Conservation (phyloP, 2,888 invertebrate species). For the Subacronicta megacephala region DNA sequence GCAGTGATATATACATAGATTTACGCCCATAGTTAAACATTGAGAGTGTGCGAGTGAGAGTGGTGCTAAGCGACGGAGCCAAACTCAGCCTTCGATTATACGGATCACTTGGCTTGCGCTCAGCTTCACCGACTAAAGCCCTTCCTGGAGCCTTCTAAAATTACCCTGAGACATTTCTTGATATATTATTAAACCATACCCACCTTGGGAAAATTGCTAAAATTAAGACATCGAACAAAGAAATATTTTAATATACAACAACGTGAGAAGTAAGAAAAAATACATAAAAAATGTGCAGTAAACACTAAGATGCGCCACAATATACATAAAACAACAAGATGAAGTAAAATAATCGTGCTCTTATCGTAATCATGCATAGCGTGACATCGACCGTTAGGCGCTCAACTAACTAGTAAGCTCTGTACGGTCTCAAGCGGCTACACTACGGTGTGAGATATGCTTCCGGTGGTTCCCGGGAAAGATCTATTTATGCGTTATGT, state of each 20-base stretch:
- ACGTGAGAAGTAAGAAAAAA: slow-evolving; percentile 53
- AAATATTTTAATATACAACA: slow-evolving; percentile 42
- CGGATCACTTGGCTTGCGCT: slow-evolving; percentile 80
- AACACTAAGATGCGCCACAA: slow-evolving; percentile 79
- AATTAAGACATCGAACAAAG: slow-evolving; percentile 47
- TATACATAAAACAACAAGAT: slow-evolving; percentile 72
- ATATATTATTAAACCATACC: slow-evolving; percentile 65
- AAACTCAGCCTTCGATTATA: slow-evolving; percentile 84
- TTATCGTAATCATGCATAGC: slow-evolving; percentile 88
- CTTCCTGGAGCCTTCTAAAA: slow-evolving; percentile 72
- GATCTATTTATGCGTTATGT: slow-evolving; percentile 89
- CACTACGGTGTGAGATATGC: slow-evolving; percentile 83
- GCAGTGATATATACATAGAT: slow-evolving; percentile 41
- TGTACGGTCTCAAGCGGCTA: slow-evolving; percentile 83
- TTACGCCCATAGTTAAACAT: too few species aligned
- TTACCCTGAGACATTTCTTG: slow-evolving; percentile 71
- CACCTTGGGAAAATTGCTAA: slow-evolving; percentile 45
- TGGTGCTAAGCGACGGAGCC: slow-evolving; percentile 65
- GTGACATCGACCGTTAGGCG: slow-evolving; percentile 84
- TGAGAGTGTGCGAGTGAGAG: too few species aligned
- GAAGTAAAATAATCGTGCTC: slow-evolving; percentile 81
- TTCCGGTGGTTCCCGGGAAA: slow-evolving; percentile 88
- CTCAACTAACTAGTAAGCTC: slow-evolving; percentile 79
- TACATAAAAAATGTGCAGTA: slow-evolving; percentile 78
- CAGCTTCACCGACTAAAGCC: slow-evolving; percentile 78